Conservation (phyloP, 2,888 invertebrate species). For the Orthosia gothica region DNA sequence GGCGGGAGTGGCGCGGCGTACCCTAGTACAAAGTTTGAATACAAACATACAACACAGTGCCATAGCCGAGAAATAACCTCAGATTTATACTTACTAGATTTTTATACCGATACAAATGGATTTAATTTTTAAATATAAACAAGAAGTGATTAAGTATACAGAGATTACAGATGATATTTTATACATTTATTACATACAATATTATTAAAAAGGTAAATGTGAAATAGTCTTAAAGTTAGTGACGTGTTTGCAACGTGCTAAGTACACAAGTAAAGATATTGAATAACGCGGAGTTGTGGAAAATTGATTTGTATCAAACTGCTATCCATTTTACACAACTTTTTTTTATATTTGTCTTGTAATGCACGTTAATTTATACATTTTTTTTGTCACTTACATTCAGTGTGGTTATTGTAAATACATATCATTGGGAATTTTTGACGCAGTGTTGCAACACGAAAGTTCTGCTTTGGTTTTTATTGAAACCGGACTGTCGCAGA, state of each 20-base stretch:
- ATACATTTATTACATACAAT: constrained; percentile 92
- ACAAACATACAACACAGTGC: constrained; percentile 87
- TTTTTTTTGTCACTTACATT: constrained; percentile 61
- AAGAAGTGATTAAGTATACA: constrained; percentile 91
- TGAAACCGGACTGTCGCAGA: constrained; percentile 59
- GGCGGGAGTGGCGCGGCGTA: constrained; percentile 78
- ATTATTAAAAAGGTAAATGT: constrained; percentile 89
- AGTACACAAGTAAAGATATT: constrained; percentile 76
- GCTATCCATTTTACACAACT: constrained; percentile 73
- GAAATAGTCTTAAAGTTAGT: constrained; percentile 90
- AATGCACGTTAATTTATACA: constrained; percentile 66
- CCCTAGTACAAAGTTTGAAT: constrained; percentile 88
- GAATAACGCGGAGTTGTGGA: constrained; percentile 72
- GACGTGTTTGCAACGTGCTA: constrained; percentile 83
- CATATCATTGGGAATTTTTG: constrained; percentile 85
- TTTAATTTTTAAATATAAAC: constrained; percentile 91
- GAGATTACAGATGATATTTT: constrained; percentile 92
- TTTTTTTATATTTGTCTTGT: constrained; percentile 37
- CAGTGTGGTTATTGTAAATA: constrained; percentile 86
- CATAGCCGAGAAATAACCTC: constrained; percentile 90
- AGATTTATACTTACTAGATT: constrained; percentile 91
- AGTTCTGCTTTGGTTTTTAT: constrained; percentile 67
- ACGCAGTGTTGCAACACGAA: constrained; percentile 81
- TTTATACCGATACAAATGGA: constrained; percentile 92
- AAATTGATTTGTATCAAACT: constrained; percentile 66